Percentiles rank a stretch among this genome's conserved stretches.
Conservation (phyloP, 2,113 vertebrate species). For the Microcebus ravelobensis region DNA sequence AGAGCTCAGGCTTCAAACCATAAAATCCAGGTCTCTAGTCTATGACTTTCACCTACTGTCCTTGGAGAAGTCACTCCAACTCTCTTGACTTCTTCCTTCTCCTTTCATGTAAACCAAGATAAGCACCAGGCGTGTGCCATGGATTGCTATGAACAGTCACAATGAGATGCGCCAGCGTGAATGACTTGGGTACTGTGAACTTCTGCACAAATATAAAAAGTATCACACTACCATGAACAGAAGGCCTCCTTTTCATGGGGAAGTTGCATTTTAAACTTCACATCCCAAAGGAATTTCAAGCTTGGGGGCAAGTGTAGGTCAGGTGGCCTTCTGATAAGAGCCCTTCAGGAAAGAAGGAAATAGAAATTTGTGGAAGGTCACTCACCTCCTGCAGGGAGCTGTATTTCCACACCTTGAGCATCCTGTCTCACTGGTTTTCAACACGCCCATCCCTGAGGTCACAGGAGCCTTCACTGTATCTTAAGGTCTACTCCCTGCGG, state of each 20-base stretch:
- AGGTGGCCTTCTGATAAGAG: neutral
- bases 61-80: neutral
- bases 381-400: neutral
- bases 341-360: neutral
- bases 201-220: neutral
- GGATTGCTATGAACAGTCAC: neutral
- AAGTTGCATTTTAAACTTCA: neutral
- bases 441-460: neutral
- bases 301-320: too few species aligned
- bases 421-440: neutral
- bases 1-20: neutral
- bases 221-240: accelerated
- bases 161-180: too few species aligned
- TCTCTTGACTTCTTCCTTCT: neutral
- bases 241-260: neutral
- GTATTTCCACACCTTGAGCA: neutral
- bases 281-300: neutral
- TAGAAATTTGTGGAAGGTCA: accelerated
- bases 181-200: neutral
- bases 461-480: neutral
- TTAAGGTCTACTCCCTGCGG: neutral
- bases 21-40: neutral
- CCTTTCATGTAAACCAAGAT: neutral
- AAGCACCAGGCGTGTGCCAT: neutral
- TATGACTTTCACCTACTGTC: neutral